phyloP scores from a whole-genome alignment of 2,113 vertebrate genomes.

The Hemiprocne comata region DNA sequence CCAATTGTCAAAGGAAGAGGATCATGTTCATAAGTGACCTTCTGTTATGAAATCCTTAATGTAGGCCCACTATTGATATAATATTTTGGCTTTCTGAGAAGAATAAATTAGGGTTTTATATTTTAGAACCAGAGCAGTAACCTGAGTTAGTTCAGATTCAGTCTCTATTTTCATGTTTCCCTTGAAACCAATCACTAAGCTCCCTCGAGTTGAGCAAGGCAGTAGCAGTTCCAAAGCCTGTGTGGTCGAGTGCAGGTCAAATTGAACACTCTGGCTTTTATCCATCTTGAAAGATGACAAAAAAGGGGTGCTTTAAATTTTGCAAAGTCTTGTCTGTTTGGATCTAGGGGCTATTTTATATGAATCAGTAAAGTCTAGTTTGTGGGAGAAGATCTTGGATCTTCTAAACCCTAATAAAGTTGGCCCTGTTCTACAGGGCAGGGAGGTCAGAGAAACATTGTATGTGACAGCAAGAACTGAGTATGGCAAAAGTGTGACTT shows the following conservation, averaged over 20 bases:
- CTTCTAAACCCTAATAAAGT: neutral
- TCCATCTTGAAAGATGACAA: neutral
- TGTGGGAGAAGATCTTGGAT: neutral
- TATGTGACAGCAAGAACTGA: neutral
- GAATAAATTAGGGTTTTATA: neutral
- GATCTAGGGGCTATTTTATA: neutral
- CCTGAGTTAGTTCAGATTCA: neutral
- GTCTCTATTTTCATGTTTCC: neutral
- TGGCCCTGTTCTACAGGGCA: neutral
- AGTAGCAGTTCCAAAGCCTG: neutral
- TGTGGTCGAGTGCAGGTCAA: neutral
- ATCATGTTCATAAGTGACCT: neutral
- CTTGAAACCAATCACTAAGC: neutral
- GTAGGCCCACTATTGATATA: fast-evolving
- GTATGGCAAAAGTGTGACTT: conserved; percentile 11
- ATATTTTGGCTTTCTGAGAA: neutral
- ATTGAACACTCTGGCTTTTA: neutral
- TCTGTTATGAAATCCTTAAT: neutral
- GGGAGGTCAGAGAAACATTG: neutral
- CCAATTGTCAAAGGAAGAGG: neutral
- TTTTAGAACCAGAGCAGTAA: neutral
- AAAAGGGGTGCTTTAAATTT: neutral
- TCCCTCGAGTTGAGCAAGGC: neutral
- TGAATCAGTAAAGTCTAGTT: neutral
- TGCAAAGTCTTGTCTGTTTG: neutral